Evolutionary conservation across 2,113 vertebrate species (phyloP).

Genomic region (Phycodurus eques): DNA sequence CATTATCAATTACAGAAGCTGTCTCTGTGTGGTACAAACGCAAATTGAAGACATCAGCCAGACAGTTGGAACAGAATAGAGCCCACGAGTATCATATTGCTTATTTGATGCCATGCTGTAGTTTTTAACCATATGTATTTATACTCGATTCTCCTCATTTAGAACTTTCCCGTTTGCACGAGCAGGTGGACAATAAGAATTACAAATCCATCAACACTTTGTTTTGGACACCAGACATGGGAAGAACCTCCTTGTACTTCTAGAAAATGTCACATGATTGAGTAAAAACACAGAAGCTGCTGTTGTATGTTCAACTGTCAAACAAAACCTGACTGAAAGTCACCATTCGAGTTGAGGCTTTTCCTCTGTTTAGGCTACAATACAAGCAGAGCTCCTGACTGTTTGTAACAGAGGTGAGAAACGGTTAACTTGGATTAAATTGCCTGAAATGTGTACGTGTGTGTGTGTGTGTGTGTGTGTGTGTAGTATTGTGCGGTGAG

Average conservation of each 20-base stretch:
- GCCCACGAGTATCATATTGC: not conserved
- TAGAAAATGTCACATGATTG: slow-evolving; percentile 18
- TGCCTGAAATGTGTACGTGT: slow-evolving; percentile 31
- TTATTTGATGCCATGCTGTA: not conserved
- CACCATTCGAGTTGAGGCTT: slow-evolving; percentile 12
- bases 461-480: slow-evolving; percentile 19
- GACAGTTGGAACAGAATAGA: not conserved
- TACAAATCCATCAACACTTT: not conserved
- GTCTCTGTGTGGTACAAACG: not conserved
- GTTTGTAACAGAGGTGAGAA: slow-evolving; percentile 33
- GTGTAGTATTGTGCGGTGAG: slow-evolving; percentile 38
- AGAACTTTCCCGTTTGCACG: not conserved
- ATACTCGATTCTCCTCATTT: not conserved
- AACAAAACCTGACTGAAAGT: slow-evolving; percentile 16
- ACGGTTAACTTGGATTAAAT: slow-evolving; percentile 49
- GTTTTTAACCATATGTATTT: not conserved
- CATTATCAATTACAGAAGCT: slow-evolving; percentile 5
- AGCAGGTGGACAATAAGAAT: slow-evolving; percentile 3
- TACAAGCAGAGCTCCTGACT: slow-evolving; percentile 13
- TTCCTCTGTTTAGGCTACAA: slow-evolving; percentile 17
- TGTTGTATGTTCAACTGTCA: slow-evolving; percentile 26
- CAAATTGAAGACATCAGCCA: not conserved
- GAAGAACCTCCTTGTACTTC: slow-evolving; percentile 15
- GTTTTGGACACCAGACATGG: not conserved
- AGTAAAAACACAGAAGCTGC: slow-evolving; percentile 2